Base-by-base conservation (phyloP, 2,797 vertebrate genomes). In the Manis pentadactyla region DNA sequence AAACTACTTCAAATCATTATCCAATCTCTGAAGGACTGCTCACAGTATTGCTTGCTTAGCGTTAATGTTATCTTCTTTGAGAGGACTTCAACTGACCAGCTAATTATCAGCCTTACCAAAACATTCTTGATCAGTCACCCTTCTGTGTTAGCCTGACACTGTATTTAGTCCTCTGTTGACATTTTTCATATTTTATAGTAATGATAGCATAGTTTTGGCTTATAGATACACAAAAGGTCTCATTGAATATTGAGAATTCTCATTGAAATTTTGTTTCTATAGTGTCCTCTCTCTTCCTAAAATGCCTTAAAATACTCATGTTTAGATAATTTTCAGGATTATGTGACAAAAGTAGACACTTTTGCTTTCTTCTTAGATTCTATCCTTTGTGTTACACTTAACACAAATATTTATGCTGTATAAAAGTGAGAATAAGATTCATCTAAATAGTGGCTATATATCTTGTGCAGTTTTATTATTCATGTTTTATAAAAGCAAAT, bases 1-100 rank as follows among this genome's bases (percentile, higher is more conserved):
- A 69, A 95, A 92, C 46, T 88, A 81, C 75, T 91, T 93, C 51
- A 77, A 84, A 92, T 93, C 42, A 78, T 95, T 93, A 83, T 82
- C 87, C 78, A 61, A 88, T 94, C 90, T 81, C 88, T 91, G 79
- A 93, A 82, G 61, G 31, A 66, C 46, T n/a, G 27, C 74, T 95
- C 59, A 69, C n/a, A 69, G 82, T 59, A 84, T 78, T 93, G 78
- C 84, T 95, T 95, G 78, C 73, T 93, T 95, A 73, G 46, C 68
- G 42, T 73, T 93, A 90, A 42, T 68, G 34, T 42, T 73, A 34
- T 63, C 84, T 90, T 93, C 86, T 95, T 88, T 88, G 78, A 51
- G 73, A 91, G 79, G 5, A 61, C 27, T 86, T 95, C 90, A 78
- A 78, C 49, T 77, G 34, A 89, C 31, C 37, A 74, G 27, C 7